phyloP scores from a whole-genome alignment of 1,140 invertebrate genomes.

The Papilio helenus region DNA sequence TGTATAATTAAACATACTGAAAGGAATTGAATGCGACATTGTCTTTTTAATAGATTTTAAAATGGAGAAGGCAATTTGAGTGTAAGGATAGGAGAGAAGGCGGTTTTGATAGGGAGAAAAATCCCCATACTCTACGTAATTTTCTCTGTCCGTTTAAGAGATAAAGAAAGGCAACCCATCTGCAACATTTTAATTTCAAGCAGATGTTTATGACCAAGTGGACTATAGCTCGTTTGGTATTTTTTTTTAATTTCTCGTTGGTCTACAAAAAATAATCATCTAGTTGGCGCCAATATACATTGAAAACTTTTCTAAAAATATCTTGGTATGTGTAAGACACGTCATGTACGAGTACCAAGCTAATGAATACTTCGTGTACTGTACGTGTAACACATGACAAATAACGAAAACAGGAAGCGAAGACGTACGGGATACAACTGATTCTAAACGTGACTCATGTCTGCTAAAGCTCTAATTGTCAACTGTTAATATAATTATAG shows the following conservation, averaged over 20 bases:
- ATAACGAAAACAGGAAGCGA: slow-evolving; percentile 27
- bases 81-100: background rate
- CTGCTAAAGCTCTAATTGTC: background rate
- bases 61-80: background rate
- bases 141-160: background rate
- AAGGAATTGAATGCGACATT: background rate
- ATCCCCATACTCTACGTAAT: background rate
- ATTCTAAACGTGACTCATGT: slow-evolving; percentile 28
- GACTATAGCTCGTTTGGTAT: too few relatives aligned
- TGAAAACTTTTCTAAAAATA: slow-evolving; percentile 3
- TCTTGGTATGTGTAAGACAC: background rate
- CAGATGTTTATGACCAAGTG: too few relatives aligned
- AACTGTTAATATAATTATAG: background rate
- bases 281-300: background rate
- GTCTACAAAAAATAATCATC: background rate
- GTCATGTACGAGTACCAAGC: background rate
- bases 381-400: slow-evolving; percentile 5
- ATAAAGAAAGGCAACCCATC: too few relatives aligned
- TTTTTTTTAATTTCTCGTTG: too few relatives aligned
- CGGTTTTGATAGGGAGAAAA: background rate
- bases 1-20: background rate
- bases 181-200: too few relatives aligned
- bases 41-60: background rate
- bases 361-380: slow-evolving; percentile 1
- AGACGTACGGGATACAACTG: slow-evolving; percentile 41